Conservation (phyloP, 2,888 invertebrate genomes). For the Syrphus vitripennis region DNA sequence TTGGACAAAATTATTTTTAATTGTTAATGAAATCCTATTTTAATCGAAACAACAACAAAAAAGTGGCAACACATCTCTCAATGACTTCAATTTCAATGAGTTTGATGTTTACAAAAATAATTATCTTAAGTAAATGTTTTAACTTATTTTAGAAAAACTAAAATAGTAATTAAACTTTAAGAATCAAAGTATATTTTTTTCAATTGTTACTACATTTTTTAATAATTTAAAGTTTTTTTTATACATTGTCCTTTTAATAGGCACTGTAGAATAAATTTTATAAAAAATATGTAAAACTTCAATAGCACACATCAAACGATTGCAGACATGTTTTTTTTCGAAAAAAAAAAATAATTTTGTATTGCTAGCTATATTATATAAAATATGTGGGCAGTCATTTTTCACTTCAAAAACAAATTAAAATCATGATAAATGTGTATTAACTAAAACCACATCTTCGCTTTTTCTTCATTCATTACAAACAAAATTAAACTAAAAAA, state of each 20-base stretch:
- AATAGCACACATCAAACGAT: conserved; percentile 19
- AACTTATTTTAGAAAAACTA: conserved; percentile 67
- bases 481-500: conserved; percentile 5
- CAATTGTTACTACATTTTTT: not conserved
- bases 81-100: conserved; percentile 62
- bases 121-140: conserved; percentile 35
- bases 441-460: not conserved
- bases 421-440: not conserved
- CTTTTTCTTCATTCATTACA: conserved; percentile 8
- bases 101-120: conserved; percentile 39
- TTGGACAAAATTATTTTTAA: not conserved
- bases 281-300: conserved; percentile 16
- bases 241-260: conserved; percentile 34
- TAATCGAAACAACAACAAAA: not conserved
- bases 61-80: conserved; percentile 41
- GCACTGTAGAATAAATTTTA: conserved; percentile 14
- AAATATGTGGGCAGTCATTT: not conserved
- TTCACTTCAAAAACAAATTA: not conserved
- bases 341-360: not conserved
- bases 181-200: not conserved
- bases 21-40: not conserved
- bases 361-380: not conserved
- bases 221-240: not conserved
- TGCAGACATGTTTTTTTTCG: conserved; percentile 4
- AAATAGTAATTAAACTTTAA: conserved; percentile 59